phyloP scores from a whole-genome alignment of 2,113 vertebrate genomes.

The Pygoscelis antarcticus region DNA sequence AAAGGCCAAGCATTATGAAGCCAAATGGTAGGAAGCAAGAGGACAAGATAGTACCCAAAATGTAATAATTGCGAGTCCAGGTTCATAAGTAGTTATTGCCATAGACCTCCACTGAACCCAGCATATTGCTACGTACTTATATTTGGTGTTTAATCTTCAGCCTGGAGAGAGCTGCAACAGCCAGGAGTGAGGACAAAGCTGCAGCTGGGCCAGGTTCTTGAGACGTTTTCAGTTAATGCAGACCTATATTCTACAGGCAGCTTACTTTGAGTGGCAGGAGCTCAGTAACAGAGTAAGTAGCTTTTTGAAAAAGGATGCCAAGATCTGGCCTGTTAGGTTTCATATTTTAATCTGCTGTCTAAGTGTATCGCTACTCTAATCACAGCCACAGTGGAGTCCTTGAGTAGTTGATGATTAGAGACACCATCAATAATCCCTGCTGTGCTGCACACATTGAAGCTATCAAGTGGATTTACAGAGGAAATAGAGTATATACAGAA shows the following conservation, averaged over 20 bases:
- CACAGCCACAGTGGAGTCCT: not conserved
- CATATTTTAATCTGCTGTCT: not conserved
- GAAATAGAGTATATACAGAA: not conserved
- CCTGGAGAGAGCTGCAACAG: not conserved
- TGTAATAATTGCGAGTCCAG: fast-evolving
- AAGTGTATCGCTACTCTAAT: not conserved
- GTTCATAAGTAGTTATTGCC: not conserved
- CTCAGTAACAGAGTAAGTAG: not conserved
- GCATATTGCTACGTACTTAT: not conserved
- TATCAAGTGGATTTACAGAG: not conserved
- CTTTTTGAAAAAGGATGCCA: not conserved
- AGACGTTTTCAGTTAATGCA: fast-evolving
- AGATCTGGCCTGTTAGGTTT: not conserved
- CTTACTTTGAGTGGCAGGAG: not conserved
- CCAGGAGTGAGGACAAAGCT: not conserved
- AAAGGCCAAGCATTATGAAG: not conserved
- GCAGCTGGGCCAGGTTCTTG: not conserved
- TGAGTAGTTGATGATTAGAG: not conserved
- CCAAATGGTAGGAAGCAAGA: not conserved
- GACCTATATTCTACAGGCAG: not conserved
- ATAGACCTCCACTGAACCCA: not conserved
- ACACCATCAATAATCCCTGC: not conserved
- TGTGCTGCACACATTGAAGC: not conserved
- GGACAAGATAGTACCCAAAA: not conserved
- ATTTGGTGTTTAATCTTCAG: not conserved